These are phyloP conservation scores for Pseudopipra pipra DNA, from an alignment of 2,113 vertebrate genomes.

Conservation along the genomic window DNA sequence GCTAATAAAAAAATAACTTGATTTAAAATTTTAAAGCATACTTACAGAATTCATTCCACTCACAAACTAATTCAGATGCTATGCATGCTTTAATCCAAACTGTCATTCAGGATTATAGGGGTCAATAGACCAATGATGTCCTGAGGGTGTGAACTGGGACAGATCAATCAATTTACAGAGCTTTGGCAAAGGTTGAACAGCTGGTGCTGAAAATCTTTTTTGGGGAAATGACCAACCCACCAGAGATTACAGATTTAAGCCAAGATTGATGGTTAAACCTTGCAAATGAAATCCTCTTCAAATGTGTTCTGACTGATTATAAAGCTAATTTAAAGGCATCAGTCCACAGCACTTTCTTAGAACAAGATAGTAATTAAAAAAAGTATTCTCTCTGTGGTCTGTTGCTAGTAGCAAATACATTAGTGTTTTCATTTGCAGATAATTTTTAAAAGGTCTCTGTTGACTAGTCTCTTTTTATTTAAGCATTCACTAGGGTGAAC, in stretches of 20 bases:
- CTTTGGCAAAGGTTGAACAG: conserved; percentile 34
- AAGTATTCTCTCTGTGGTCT: neutral
- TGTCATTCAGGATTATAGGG: conserved; percentile 43
- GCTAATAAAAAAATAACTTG: neutral
- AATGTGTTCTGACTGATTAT: conserved; percentile 25
- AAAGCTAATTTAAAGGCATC: conserved; percentile 38
- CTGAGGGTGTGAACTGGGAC: conserved; percentile 32
- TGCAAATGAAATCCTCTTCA: conserved; percentile 34
- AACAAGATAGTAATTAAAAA: conserved; percentile 37
- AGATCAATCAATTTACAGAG: conserved; percentile 38
- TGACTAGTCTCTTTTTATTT: conserved; percentile 12
- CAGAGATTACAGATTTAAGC: conserved; percentile 39
- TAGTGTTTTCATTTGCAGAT: conserved; percentile 1
- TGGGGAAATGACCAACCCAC: conserved; percentile 3
- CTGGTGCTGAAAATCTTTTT: conserved; percentile 1
- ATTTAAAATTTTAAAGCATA: neutral
- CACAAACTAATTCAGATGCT: conserved; percentile 25
- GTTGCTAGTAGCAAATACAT: conserved; percentile 2
- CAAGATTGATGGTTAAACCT: conserved; percentile 2
- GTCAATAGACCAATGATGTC: neutral
- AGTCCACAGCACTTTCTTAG: conserved; percentile 22
- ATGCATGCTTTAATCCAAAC: neutral
- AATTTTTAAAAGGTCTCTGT: conserved; percentile 24
- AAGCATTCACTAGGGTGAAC: neutral
- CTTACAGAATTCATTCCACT: neutral